phyloP scores from a whole-genome alignment of 2,888 invertebrate genomes.

The Parnassius mnemosyne region DNA sequence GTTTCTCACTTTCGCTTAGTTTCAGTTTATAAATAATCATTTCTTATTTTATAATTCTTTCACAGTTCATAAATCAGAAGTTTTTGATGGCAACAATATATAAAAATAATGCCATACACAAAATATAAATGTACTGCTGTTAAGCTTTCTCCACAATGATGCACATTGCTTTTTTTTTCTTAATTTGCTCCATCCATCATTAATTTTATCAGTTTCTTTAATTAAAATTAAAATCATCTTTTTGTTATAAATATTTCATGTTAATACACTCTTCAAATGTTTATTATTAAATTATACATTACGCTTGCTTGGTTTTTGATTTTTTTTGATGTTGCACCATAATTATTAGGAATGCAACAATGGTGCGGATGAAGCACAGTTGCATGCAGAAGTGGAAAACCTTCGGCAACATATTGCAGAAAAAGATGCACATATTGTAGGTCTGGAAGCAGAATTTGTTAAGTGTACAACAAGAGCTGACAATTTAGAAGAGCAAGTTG shows the following conservation, averaged over 20 bases:
- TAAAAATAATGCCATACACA: background rate
- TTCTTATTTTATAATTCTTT: background rate
- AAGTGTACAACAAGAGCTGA: constrained; percentile 89
- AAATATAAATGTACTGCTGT: background rate
- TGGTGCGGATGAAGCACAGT: constrained; percentile 79
- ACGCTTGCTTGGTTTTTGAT: constrained; percentile 46
- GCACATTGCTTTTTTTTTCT: constrained; percentile 44
- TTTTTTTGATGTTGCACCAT: constrained; percentile 57
- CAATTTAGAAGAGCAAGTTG: constrained; percentile 89
- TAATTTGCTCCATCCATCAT: constrained; percentile 37
- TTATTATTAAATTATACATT: constrained; percentile 29
- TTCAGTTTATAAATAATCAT: no score
- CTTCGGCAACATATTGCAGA: constrained; percentile 90
- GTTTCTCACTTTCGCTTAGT: no score
- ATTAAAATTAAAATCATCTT: background rate
- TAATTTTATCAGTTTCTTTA: background rate
- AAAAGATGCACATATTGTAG: constrained; percentile 90
- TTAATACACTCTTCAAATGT: constrained; percentile 16
- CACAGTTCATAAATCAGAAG: constrained; percentile 4
- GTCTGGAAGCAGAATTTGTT: constrained; percentile 92
- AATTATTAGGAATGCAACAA: constrained; percentile 69
- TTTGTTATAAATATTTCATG: background rate
- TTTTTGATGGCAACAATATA: background rate
- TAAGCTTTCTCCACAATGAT: constrained; percentile 23
- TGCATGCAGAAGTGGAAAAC: constrained; percentile 93